A percentile compares a stretch with the other conserved stretches of the same genome.
Evolutionary conservation across 30 jellyfish, hydroid and myxozoan species (phyloP).

Genomic region (Turritopsis rubra): DNA sequence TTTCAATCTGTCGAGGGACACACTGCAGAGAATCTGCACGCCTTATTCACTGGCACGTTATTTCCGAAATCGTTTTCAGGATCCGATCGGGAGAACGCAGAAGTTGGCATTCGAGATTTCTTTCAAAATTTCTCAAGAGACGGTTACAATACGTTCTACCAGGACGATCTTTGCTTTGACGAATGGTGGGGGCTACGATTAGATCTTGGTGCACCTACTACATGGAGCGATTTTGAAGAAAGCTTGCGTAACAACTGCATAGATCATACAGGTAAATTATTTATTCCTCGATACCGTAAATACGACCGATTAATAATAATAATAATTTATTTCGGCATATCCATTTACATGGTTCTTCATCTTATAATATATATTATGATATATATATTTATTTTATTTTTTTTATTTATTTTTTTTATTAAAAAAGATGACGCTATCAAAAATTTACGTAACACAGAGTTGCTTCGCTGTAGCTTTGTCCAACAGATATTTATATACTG

Average conservation of each 20-base stretch:
- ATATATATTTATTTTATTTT: neutral
- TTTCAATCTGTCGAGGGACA: slow-evolving; percentile 53
- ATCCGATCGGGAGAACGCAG: slow-evolving; percentile 31
- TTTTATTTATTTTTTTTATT: neutral
- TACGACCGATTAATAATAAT: neutral
- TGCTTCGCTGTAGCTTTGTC: too few relatives aligned
- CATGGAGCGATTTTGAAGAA: slow-evolving; percentile 32
- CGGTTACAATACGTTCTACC: slow-evolving; percentile 57
- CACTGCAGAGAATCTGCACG: slow-evolving; percentile 51
- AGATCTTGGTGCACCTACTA: slow-evolving; percentile 31
- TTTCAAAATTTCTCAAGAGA: slow-evolving; percentile 18
- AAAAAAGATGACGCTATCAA: too few relatives aligned
- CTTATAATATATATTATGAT: too few relatives aligned
- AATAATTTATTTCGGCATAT: neutral
- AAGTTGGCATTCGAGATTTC: slow-evolving; percentile 32
- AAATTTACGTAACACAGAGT: too few relatives aligned
- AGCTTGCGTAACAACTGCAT: slow-evolving; percentile 29
- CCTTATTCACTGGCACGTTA: slow-evolving; percentile 54
- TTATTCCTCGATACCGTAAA: neutral
- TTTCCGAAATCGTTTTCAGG: slow-evolving; percentile 38
- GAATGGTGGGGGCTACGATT: slow-evolving; percentile 59
- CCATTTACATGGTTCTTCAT: too few relatives aligned
- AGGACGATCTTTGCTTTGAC: slow-evolving; percentile 72
- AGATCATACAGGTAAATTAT: slow-evolving; percentile 30
- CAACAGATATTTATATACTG: too few relatives aligned